Base-by-base conservation (phyloP, 2,113 vertebrate genomes). In the Cephalopholis sonnerati region DNA sequence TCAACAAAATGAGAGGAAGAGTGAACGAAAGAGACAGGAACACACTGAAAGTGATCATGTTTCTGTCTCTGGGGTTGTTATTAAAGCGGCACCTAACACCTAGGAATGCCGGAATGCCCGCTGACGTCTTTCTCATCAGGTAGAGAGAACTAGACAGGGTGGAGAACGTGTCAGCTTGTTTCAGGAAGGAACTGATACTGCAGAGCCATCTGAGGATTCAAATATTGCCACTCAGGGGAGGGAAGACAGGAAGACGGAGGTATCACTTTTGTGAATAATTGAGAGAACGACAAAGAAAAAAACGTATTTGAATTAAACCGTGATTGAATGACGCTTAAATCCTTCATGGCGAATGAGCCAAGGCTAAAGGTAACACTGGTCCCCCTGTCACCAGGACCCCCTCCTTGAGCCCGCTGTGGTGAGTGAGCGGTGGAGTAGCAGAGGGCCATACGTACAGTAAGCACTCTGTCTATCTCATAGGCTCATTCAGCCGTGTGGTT, bases 41-140 rank as follows among this genome's bases (percentile, higher is more conserved):
- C 61, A 59, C n/a, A 10, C 29, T 32, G 70, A 77, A 55, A 55
- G 65, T 2, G 87, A 76, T 90, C 74, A 0, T 63, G 54, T 88
- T 87, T 87, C 85, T 86, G 61, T 95, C 90, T 95, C 94, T 85
- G 81, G 92, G 86, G 92, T 93, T 93, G 90, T 94, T 95, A 95
- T 89, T 77, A 27, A 94, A 93, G 93, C 86, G 46, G 76, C 80
- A 82, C 76, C 82, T 39, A 78, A 87, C 90, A 93, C 92, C 78
- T 83, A 4, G 93, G 92, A 83, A 92, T 88, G 92, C 94, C 92
- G 95, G 94, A 96, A 96, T 88, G 96, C 92, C 91, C 90, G 11
- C 86, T 91, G 83, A 93, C 79, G 78, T 94, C 91, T 94, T 92
- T 84, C 87, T 92, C 59, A 76, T 89, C 83, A 83, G 72, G 54